These are phyloP conservation scores for Chloroceryle aenea DNA, from an alignment of 2,113 vertebrate species.

Conservation along the genomic window DNA sequence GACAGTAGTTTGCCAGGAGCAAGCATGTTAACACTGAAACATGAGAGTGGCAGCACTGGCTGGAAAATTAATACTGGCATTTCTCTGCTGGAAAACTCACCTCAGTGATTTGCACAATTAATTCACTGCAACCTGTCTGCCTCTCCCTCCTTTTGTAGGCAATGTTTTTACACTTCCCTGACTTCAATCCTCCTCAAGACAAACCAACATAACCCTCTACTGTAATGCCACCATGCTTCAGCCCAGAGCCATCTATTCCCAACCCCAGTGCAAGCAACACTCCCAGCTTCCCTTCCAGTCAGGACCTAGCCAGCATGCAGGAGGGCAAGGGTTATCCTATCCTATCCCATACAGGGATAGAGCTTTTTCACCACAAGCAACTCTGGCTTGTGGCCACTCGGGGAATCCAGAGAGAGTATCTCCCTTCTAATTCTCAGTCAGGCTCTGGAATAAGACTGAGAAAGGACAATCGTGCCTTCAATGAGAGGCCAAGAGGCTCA, in stretches of 20 bases:
- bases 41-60: accelerated
- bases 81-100: not conserved
- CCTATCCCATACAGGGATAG: not conserved
- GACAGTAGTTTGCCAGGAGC: not conserved
- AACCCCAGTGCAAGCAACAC: not conserved
- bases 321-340: not conserved
- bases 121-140: not conserved
- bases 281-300: not conserved
- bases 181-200: not conserved
- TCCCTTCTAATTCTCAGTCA: not conserved
- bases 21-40: not conserved
- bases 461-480: not conserved
- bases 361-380: not conserved
- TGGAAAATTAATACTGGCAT: not conserved
- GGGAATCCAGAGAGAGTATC: not conserved
- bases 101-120: not conserved
- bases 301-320: accelerated
- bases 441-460: not conserved
- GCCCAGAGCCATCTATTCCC: not conserved
- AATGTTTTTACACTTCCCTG: not conserved
- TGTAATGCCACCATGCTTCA: not conserved
- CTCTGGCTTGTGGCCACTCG: not conserved
- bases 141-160: not conserved
- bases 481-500: not conserved
- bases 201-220: not conserved